phyloP scores from a whole-genome alignment of 2,797 vertebrate genomes.

The Fistularia commersonii region DNA sequence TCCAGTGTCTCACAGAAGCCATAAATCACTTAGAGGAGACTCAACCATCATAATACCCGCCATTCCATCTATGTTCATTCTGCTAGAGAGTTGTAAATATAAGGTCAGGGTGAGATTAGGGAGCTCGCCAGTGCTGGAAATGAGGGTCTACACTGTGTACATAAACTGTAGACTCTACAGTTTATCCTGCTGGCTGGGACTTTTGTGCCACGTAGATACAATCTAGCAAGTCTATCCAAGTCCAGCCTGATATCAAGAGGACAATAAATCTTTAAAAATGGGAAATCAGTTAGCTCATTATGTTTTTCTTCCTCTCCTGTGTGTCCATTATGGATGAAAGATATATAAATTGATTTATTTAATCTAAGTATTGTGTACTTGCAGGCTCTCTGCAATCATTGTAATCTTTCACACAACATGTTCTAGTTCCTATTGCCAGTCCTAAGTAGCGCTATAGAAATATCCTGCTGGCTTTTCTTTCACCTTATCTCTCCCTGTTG shows the following conservation, averaged over 20 bases:
- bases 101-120: conserved; percentile 47
- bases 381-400: background rate
- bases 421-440: conserved; percentile 30
- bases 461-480: conserved; percentile 19
- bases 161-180: no score
- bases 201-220: conserved; percentile 34
- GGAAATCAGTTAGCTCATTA: conserved; percentile 8
- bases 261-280: conserved; percentile 41
- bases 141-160: conserved; percentile 39
- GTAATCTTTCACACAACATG: conserved; percentile 26
- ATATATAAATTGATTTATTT: conserved; percentile 20
- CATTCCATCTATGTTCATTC: no score
- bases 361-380: background rate
- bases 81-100: conserved; percentile 51
- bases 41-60: no score
- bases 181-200: conserved; percentile 43
- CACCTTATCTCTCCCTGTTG: conserved; percentile 19
- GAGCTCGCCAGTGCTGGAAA: conserved; percentile 50
- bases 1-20: no score
- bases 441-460: conserved; percentile 28
- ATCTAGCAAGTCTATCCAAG: conserved; percentile 5
- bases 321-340: background rate
- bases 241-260: conserved; percentile 39
- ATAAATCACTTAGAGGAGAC: no score
- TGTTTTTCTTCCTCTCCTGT: background rate